These are phyloP conservation scores for Anolis apletophallus DNA, from an alignment of 2,797 vertebrate genomes.

Conservation along the genomic window DNA sequence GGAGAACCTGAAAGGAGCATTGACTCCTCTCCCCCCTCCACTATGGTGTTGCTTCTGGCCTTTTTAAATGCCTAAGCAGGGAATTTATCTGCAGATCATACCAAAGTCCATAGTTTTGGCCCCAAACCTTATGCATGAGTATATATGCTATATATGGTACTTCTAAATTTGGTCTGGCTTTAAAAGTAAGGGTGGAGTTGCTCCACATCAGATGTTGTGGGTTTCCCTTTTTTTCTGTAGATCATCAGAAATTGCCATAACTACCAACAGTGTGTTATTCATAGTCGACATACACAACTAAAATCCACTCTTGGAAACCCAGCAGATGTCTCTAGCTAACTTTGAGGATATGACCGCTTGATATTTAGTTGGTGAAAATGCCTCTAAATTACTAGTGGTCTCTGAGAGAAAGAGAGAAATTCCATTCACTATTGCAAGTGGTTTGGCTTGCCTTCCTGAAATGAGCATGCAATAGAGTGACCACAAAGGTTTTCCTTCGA, in stretches of 20 bases:
- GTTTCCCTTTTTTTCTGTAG: not conserved
- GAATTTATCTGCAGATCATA: too few relatives aligned
- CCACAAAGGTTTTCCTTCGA: not conserved
- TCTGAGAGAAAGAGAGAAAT: not conserved
- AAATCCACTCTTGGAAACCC: not conserved
- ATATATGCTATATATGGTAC: not conserved
- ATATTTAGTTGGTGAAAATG: not conserved
- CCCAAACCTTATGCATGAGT: too few relatives aligned
- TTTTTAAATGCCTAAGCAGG: too few relatives aligned
- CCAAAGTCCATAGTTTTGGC: too few relatives aligned
- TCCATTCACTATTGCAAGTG: not conserved
- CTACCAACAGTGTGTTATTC: not conserved
- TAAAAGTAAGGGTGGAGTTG: not conserved
- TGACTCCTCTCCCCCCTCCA: too few relatives aligned
- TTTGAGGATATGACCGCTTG: not conserved
- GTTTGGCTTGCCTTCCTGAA: not conserved
- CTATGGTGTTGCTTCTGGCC: too few relatives aligned
- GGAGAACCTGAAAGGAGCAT: too few relatives aligned
- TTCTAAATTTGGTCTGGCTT: not conserved
- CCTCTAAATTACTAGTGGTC: not conserved
- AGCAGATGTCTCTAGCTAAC: not conserved
- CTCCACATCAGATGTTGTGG: not conserved
- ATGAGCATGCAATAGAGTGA: not conserved
- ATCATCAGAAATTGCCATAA: not conserved
- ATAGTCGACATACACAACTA: not conserved